These are phyloP conservation scores for Microctenopoma lineatum DNA, from an alignment of 2,797 vertebrate genomes.

Conservation along the genomic window DNA sequence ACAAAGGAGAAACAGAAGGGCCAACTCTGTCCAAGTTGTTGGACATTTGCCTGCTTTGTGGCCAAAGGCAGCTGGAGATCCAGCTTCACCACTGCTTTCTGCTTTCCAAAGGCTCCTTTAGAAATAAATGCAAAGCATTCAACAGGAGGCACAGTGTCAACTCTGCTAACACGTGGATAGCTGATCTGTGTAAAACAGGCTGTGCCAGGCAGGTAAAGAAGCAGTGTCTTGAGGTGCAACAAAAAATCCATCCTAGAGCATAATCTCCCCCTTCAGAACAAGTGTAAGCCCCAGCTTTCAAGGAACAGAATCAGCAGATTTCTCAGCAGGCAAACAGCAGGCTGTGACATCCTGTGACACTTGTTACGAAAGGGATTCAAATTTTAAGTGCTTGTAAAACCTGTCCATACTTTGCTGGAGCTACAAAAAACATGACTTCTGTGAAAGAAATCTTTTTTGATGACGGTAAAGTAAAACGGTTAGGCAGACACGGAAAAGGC, in stretches of 20 bases:
- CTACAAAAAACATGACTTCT: slow-evolving; percentile 24
- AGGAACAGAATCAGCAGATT: slow-evolving; percentile 68
- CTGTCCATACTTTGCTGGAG: slow-evolving; percentile 24
- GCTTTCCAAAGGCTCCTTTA: slow-evolving; percentile 52
- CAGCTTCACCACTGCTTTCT: slow-evolving; percentile 25
- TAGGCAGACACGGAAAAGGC: slow-evolving; percentile 32
- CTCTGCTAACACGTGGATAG: slow-evolving; percentile 74
- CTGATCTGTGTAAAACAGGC: slow-evolving; percentile 70
- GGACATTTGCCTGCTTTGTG: slow-evolving; percentile 27
- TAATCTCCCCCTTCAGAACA: slow-evolving; percentile 71
- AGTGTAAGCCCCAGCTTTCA: slow-evolving; percentile 71
- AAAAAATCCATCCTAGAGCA: slow-evolving; percentile 60
- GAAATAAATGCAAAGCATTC: slow-evolving; percentile 44
- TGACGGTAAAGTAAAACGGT: slow-evolving; percentile 24
- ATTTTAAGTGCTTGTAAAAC: slow-evolving; percentile 35
- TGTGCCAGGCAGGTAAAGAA: slow-evolving; percentile 53
- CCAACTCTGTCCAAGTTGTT: slow-evolving; percentile 29
- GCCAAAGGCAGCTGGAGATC: slow-evolving; percentile 59
- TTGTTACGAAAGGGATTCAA: slow-evolving; percentile 32
- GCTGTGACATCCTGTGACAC: slow-evolving; percentile 50
- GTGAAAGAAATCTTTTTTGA: slow-evolving; percentile 11
- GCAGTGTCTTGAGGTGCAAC: slow-evolving; percentile 57
- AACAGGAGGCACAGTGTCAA: slow-evolving; percentile 71
- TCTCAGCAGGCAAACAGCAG: slow-evolving; percentile 51
- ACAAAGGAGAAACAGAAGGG: slow-evolving; percentile 17